These are phyloP conservation scores for Megaceryle maxima DNA, from an alignment of 2,113 vertebrate genomes.

Conservation along the genomic window DNA sequence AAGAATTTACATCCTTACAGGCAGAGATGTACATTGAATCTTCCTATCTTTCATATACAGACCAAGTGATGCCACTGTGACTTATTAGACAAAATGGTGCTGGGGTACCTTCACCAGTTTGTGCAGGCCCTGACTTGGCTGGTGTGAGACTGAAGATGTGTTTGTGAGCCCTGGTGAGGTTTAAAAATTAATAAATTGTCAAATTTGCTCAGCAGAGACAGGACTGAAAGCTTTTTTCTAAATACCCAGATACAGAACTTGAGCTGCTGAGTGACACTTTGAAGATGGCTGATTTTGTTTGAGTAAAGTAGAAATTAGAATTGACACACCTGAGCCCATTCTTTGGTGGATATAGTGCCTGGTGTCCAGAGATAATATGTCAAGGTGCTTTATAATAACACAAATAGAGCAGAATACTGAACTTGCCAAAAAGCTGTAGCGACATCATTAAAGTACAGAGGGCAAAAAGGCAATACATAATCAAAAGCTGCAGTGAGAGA, in stretches of 20 bases:
- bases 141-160: neutral
- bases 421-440: neutral
- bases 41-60: neutral
- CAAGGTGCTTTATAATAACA: neutral
- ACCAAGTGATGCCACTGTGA: neutral
- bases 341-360: neutral
- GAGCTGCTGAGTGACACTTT: neutral
- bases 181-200: neutral
- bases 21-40: neutral
- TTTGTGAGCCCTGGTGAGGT: neutral
- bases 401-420: neutral
- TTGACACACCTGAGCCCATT: neutral
- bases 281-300: neutral
- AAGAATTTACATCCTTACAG: neutral
- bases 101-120: neutral
- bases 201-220: neutral
- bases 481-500: neutral
- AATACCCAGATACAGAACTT: neutral
- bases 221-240: neutral
- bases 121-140: accelerated
- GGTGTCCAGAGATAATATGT: neutral
- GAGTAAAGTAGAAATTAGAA: neutral
- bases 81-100: neutral
- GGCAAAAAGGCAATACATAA: neutral
- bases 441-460: neutral